A percentile compares a stretch with the other conserved stretches of the same genome.
These are phyloP conservation scores for Stenolophus ochropezus DNA, from an alignment of 2,888 invertebrate genomes.

Conservation along the genomic window DNA sequence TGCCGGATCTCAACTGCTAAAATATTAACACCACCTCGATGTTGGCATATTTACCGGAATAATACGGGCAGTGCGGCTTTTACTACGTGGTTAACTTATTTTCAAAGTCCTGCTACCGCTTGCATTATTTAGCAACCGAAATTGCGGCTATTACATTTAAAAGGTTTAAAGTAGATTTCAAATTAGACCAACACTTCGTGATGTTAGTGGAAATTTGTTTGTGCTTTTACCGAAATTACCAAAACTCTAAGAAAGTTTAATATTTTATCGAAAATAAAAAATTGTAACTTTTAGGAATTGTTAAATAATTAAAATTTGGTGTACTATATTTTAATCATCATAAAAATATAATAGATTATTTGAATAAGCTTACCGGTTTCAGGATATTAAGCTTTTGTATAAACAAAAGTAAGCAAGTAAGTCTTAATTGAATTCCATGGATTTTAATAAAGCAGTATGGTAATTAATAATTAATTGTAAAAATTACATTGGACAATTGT, in stretches of 20 bases:
- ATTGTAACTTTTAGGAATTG: too few relatives aligned
- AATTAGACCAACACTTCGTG: neutral
- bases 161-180: neutral
- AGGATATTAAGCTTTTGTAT: too few relatives aligned
- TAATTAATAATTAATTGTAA: too few relatives aligned
- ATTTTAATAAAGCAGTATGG: too few relatives aligned
- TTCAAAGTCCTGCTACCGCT: neutral
- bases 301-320: too few relatives aligned
- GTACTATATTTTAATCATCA: too few relatives aligned
- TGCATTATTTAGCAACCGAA: conserved; percentile 1
- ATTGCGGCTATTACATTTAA: conserved; percentile 3
- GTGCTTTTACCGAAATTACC: neutral
- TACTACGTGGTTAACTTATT: conserved; percentile 10
- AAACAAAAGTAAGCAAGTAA: too few relatives aligned
- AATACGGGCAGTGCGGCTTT: neutral
- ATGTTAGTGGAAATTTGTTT: neutral
- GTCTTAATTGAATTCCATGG: too few relatives aligned
- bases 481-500: too few relatives aligned
- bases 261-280: too few relatives aligned
- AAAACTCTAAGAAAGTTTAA: neutral
- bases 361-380: too few relatives aligned
- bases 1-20: conserved; percentile 2
- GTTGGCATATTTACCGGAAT: conserved; percentile 14
- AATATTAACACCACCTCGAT: neutral
- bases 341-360: too few relatives aligned